phyloP scores from a whole-genome alignment of 1,140 invertebrate genomes.

The Mercenaria mercenaria region DNA sequence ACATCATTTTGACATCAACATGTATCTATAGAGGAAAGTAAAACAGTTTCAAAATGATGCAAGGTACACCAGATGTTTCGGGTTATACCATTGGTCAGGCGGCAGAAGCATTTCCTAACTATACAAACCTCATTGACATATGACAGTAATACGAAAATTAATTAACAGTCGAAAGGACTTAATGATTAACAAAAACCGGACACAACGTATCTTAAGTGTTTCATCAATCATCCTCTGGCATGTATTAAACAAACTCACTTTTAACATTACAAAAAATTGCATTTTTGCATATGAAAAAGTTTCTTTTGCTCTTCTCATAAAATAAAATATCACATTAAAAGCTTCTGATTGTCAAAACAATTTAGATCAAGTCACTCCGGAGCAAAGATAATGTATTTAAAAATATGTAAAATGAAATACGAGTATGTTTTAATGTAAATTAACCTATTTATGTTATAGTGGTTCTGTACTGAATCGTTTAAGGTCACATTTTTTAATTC shows the following conservation, averaged over 20 bases:
- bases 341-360: not conserved
- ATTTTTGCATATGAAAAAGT: not conserved
- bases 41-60: too few relatives aligned
- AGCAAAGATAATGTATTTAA: not conserved
- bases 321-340: not conserved
- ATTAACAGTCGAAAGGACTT: not conserved
- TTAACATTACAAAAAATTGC: not conserved
- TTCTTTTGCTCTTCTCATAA: not conserved
- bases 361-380: not conserved
- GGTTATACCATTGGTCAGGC: not conserved
- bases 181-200: constrained; percentile 5
- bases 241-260: not conserved
- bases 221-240: constrained; percentile 1
- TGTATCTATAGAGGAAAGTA: too few relatives aligned
- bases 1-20: too few relatives aligned
- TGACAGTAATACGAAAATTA: not conserved
- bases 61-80: not conserved
- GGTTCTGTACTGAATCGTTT: not conserved
- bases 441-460: not conserved
- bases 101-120: not conserved
- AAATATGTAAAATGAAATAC: not conserved
- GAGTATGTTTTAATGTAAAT: not conserved
- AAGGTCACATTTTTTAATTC: not conserved
- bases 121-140: not conserved
- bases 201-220: not conserved